Conservation (phyloP, 2,888 invertebrate species). For the Cylloceria caligata region DNA sequence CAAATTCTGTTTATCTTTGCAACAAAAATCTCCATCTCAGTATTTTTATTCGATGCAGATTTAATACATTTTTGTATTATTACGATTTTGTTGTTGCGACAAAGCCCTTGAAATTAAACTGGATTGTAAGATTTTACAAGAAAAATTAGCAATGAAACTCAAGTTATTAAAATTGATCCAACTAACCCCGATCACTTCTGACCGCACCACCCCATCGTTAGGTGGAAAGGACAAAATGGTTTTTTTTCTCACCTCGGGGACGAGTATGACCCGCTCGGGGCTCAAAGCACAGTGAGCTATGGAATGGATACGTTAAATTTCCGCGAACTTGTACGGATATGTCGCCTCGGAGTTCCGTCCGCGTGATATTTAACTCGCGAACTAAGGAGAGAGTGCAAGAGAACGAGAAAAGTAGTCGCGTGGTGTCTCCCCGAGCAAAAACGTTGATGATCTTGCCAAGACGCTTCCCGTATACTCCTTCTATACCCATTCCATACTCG, state of each 20-base stretch:
- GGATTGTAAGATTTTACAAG: background rate
- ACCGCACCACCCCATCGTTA: background rate
- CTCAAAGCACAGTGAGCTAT: conserved; percentile 17
- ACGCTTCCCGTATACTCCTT: background rate
- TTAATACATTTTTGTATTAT: too few relatives aligned
- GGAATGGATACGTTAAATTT: conserved; percentile 54
- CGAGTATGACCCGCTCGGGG: background rate
- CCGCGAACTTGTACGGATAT: conserved; percentile 48
- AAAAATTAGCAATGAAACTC: background rate
- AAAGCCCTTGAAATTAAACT: too few relatives aligned
- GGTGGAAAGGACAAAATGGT: conserved; percentile 6
- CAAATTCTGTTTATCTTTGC: too few relatives aligned
- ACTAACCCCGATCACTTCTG: background rate
- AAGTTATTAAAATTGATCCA: background rate
- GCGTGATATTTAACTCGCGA: background rate
- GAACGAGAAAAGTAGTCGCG: conserved; percentile 30
- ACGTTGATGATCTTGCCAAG: conserved; percentile 49
- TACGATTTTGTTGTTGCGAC: too few relatives aligned
- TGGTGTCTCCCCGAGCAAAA: conserved; percentile 42
- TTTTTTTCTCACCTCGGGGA: background rate
- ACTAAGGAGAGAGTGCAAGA: background rate
- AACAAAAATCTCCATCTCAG: too few relatives aligned
- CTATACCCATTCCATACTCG: conserved; percentile 5
- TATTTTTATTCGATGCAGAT: too few relatives aligned
- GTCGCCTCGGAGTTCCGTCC: conserved; percentile 4